phyloP scores from a whole-genome alignment of 2,888 invertebrate species.

The Clusia tigrina region DNA sequence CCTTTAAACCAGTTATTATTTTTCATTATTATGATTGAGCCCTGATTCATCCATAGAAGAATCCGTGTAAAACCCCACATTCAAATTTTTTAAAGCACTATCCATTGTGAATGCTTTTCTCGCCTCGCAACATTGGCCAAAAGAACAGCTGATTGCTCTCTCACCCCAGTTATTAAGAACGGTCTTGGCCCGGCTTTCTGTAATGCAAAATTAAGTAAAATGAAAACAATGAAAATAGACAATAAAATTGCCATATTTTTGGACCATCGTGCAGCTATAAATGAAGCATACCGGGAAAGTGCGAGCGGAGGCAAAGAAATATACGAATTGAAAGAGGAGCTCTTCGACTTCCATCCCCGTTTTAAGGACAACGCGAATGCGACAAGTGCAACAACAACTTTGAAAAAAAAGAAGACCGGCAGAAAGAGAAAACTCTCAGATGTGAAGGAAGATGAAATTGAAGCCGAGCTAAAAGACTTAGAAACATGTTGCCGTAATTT shows the following conservation, averaged over 20 bases:
- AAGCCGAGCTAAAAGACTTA: not conserved
- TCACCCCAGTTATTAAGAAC: too few relatives aligned
- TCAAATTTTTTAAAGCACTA: too few relatives aligned
- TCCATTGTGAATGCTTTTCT: too few relatives aligned
- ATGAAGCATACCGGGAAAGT: conserved; percentile 37
- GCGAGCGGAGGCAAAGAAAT: not conserved
- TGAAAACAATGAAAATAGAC: conserved; percentile 43
- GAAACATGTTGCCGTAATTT: not conserved
- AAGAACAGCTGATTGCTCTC: too few relatives aligned
- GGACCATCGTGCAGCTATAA: conserved; percentile 50
- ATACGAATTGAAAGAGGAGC: conserved; percentile 41
- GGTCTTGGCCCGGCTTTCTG: too few relatives aligned
- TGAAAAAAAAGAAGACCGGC: conserved; percentile 15
- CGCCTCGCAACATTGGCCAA: too few relatives aligned
- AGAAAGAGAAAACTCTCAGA: not conserved
- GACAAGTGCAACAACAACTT: not conserved
- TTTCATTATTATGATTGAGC: too few relatives aligned
- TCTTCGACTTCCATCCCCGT: conserved; percentile 50
- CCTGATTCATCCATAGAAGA: too few relatives aligned
- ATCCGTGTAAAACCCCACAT: too few relatives aligned
- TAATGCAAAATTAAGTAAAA: too few relatives aligned
- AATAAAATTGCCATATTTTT: conserved; percentile 44
- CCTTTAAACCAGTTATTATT: too few relatives aligned
- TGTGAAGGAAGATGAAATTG: conserved; percentile 13
- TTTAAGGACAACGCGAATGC: conserved; percentile 26